phyloP scores from a whole-genome alignment of 2,797 vertebrate genomes.

The Gallinago solitaria region DNA sequence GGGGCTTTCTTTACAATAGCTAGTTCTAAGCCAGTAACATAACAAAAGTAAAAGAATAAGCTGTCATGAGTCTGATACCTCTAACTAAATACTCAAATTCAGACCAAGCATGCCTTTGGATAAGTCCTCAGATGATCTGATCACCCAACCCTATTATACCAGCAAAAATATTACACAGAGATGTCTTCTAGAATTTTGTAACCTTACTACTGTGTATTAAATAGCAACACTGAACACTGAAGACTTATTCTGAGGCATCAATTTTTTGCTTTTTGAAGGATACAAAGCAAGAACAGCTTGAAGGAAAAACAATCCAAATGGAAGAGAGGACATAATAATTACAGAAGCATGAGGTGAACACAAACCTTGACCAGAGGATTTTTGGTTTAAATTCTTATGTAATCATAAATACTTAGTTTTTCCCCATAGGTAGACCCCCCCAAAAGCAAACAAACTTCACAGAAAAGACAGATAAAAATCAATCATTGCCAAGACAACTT shows the following conservation, averaged over 20 bases:
- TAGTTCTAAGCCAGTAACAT: neutral
- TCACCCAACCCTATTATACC: neutral
- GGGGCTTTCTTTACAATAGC: neutral
- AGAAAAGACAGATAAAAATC: neutral
- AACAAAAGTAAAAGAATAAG: neutral
- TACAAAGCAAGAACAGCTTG: neutral
- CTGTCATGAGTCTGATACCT: neutral
- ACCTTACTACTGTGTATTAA: neutral
- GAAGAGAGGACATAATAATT: neutral
- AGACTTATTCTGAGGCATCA: neutral
- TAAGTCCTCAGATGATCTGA: neutral
- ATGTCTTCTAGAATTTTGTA: neutral
- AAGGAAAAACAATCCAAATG: neutral
- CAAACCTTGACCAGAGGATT: neutral
- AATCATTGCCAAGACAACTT: neutral
- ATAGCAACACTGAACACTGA: neutral
- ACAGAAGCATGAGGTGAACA: neutral
- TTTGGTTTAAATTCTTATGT: neutral
- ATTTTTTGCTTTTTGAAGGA: neutral
- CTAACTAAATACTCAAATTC: neutral
- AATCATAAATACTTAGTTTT: neutral
- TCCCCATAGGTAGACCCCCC: neutral
- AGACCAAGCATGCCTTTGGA: neutral
- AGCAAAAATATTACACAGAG: neutral
- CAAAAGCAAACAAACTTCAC: neutral